Percentiles rank a stretch among this genome's conserved stretches.
Conservation (phyloP, 2,888 invertebrate genomes). For the Leucania comma region DNA sequence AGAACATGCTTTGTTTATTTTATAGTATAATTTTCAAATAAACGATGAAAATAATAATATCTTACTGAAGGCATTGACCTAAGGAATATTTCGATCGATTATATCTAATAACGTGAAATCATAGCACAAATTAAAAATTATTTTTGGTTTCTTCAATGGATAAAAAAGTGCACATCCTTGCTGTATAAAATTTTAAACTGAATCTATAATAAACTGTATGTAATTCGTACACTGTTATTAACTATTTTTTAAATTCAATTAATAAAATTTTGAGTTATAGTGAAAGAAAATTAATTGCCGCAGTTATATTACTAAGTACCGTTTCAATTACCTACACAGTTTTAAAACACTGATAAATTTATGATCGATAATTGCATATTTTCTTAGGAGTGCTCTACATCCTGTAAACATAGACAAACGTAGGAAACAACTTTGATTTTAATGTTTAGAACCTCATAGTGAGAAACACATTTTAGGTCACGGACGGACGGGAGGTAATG, state of each 20-base stretch:
- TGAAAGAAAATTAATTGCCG: conserved; percentile 14
- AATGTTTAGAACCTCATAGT: not conserved
- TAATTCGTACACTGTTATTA: conserved; percentile 9
- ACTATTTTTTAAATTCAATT: conserved; percentile 22
- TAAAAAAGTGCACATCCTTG: conserved; percentile 17
- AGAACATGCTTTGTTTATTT: conserved; percentile 35
- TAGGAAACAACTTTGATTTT: not conserved
- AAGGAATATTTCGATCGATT: conserved; percentile 32
- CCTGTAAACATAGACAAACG: not conserved
- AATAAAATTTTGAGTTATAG: conserved; percentile 25
- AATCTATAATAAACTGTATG: conserved; percentile 9
- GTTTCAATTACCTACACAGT: conserved; percentile 11
- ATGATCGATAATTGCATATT: not conserved
- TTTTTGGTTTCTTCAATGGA: conserved; percentile 18
- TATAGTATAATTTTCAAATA: conserved; percentile 43
- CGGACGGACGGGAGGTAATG: no score
- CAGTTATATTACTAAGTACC: conserved; percentile 7
- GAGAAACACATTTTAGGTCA: not conserved
- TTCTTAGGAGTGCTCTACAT: not conserved
- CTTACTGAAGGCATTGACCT: conserved; percentile 46
- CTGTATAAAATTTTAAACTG: not conserved
- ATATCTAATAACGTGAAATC: conserved; percentile 39
- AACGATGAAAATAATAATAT: conserved; percentile 38
- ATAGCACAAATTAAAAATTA: conserved; percentile 36
- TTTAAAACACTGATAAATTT: not conserved